Base-by-base conservation (phyloP, 2,888 invertebrate species). In the Lapara coniferarum region DNA sequence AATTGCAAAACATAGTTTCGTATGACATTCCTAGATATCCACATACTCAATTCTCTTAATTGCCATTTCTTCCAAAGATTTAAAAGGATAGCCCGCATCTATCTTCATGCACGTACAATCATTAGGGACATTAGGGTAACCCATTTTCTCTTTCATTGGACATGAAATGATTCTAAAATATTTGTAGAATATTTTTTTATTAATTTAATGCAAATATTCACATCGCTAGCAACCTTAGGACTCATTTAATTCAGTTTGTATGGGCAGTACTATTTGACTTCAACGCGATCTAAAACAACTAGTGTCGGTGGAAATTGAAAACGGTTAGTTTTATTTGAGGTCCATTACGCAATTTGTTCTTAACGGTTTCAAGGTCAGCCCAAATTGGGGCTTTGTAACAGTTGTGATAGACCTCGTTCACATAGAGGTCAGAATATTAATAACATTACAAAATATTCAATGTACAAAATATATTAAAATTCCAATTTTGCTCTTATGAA, bases 251-350 rank as follows among this genome's bases (percentile, higher is more conserved):
- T n/a, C 16, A 63, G 16, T 63, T 63, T 49, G 63, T 63, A 63
- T 63, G 63, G 63, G 46, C 49, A 46, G 16, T 14, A 12, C 16
- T 19, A 46, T 19, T 13, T 49, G 63, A 63, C 49, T 63, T 30
- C 13, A 46, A 49, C 49, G 46, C 63, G 46, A 19, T 49, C 14
- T 16, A 63, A 63, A 63, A 63, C 49, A 63, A 49, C 63, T 63
- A 63, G 58, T 59, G 68, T 59, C 37, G 71, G 71, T 73, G 69
- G 66, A 72, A 67, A 71, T 73, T 72, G 72, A 75, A 75, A 73
- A 75, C 63, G 71, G 70, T 72, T 71, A 72, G 70, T 73, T 73
- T 75, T 75, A 75, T 73, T 70, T 49, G 66, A 70, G 66, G 70
- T 66, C 68, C 71, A 67, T 72, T 72, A 72, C 71, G 71, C 63